Evolutionary conservation across 1,140 invertebrate genomes (phyloP).

Genomic region (Trialeurodes vaporariorum): DNA sequence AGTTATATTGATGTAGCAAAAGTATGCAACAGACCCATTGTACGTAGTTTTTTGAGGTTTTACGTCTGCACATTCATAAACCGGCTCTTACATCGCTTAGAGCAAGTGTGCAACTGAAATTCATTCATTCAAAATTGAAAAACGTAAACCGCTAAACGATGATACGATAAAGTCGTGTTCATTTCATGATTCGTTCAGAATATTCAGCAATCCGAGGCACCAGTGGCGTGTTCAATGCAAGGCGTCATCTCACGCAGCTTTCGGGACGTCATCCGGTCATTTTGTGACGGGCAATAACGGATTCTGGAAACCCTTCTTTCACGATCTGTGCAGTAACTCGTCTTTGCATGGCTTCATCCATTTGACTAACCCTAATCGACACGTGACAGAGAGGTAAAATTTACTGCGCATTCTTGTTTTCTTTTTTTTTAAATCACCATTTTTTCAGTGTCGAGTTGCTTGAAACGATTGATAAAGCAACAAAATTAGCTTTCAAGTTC

Average conservation of each 20-base stretch:
- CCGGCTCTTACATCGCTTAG: no score
- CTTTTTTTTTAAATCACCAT: background rate
- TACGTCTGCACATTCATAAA: no score
- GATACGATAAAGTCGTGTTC: no score
- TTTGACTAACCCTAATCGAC: background rate
- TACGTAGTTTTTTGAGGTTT: no score
- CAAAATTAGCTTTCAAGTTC: background rate
- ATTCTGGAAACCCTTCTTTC: background rate
- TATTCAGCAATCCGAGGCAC: background rate
- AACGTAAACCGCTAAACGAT: no score
- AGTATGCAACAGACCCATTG: no score
- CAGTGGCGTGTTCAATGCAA: background rate
- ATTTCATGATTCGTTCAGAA: no score
- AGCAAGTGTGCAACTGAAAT: no score
- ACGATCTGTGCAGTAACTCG: background rate
- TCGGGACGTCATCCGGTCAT: background rate
- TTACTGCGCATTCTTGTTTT: no score
- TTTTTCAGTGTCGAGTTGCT: background rate
- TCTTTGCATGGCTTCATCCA: background rate
- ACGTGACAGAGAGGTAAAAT: background rate
- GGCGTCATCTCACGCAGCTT: background rate
- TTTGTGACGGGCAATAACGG: background rate
- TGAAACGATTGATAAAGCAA: background rate
- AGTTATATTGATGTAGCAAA: no score
- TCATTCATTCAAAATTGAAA: no score